A percentile compares a stretch with the other conserved stretches of the same genome.
These are phyloP conservation scores for Cotesia chilonis DNA, from an alignment of 1,140 invertebrate species.

Conservation along the genomic window DNA sequence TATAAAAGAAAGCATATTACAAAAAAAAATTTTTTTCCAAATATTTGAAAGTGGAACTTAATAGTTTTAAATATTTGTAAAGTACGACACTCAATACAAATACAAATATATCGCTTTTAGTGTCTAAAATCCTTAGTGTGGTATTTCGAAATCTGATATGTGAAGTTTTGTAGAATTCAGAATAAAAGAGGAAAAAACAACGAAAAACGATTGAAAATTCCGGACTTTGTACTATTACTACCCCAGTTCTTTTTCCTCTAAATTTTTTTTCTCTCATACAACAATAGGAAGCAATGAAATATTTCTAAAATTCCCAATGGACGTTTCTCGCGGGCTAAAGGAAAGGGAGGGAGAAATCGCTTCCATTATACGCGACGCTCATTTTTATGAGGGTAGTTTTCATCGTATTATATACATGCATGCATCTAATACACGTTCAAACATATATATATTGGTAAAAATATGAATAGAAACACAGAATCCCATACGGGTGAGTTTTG, in stretches of 20 bases:
- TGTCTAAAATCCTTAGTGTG: not conserved
- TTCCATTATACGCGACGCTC: conserved; percentile 59
- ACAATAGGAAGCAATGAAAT: conserved; percentile 54
- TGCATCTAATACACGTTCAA: conserved; percentile 33
- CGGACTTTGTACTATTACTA: conserved; percentile 46
- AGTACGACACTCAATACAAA: not conserved
- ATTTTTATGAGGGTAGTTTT: conserved; percentile 52
- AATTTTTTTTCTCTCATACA: conserved; percentile 22
- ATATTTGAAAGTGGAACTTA: no score
- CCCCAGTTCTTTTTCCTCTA: not conserved
- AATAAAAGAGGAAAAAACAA: conserved; percentile 19
- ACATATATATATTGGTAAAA: conserved; percentile 11
- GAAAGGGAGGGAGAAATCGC: conserved; percentile 30
- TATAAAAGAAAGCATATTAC: no score
- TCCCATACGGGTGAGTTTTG: conserved; percentile 44
- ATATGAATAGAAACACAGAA: conserved; percentile 6
- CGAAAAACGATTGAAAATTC: conserved; percentile 45
- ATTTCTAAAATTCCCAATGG: conserved; percentile 56
- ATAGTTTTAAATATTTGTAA: not conserved
- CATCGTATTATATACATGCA: conserved; percentile 34
- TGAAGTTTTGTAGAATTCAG: conserved; percentile 13
- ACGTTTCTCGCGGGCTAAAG: conserved; percentile 30
- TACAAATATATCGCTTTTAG: no score
- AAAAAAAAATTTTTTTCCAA: no score
- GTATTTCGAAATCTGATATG: conserved; percentile 30